phyloP scores from a whole-genome alignment of 30 jellyfish, hydroid and myxozoan species.

The Calvadosia cruxmelitensis region DNA sequence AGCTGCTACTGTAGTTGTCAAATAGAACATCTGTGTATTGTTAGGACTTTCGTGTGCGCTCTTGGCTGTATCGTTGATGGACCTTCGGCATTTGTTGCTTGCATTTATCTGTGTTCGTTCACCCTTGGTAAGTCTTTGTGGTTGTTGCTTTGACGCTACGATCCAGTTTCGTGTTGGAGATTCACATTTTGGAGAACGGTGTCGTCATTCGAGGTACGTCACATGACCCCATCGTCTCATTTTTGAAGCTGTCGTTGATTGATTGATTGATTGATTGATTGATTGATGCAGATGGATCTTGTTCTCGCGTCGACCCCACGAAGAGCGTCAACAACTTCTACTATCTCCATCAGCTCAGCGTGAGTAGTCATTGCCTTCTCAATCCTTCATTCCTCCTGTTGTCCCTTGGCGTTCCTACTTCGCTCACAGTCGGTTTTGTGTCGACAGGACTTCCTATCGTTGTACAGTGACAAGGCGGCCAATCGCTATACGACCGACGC shows the following conservation, averaged over 20 bases:
- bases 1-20: background rate
- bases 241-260: background rate
- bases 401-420: too few relatives aligned
- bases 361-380: too few relatives aligned
- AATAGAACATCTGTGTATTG: too few relatives aligned
- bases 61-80: too few relatives aligned
- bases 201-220: slow-evolving; percentile 73
- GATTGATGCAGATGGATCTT: background rate
- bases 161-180: slow-evolving; percentile 60
- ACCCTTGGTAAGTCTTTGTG: too few relatives aligned
- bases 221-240: background rate
- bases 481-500: background rate
- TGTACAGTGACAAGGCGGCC: background rate
- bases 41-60: too few relatives aligned
- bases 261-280: background rate
- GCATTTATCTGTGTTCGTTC: too few relatives aligned
- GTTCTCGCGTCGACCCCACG: background rate
- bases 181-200: slow-evolving; percentile 43
- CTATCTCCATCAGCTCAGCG: background rate
- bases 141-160: too few relatives aligned
- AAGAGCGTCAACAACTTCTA: background rate
- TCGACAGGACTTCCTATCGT: background rate
- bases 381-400: too few relatives aligned
- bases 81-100: too few relatives aligned
- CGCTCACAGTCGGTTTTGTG: too few relatives aligned